phyloP scores from a whole-genome alignment of 2,797 vertebrate species.

The Lacerta bilineata region DNA sequence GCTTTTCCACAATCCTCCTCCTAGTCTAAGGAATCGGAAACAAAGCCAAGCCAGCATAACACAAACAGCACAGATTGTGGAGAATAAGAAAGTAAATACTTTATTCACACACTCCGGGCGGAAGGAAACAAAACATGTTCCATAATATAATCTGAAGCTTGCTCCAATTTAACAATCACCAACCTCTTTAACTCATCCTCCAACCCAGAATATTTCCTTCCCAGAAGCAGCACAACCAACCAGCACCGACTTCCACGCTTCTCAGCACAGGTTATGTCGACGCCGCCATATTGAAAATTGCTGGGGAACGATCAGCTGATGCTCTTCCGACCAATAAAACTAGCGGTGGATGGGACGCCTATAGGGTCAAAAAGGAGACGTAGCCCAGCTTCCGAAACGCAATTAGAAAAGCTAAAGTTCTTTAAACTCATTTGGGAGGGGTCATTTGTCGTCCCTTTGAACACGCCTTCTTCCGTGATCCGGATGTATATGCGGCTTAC shows the following conservation, averaged over 20 bases:
- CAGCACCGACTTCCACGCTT: neutral
- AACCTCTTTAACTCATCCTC: neutral
- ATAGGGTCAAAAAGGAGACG: neutral
- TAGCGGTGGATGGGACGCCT: neutral
- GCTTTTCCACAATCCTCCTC: neutral
- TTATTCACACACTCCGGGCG: neutral
- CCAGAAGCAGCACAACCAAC: neutral
- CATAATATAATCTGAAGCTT: neutral
- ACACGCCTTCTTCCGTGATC: neutral
- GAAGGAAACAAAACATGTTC: neutral
- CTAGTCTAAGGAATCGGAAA: neutral
- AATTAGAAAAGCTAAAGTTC: neutral
- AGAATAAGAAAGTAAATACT: neutral
- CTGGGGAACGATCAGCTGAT: conserved; percentile 56
- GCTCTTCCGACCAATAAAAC: conserved; percentile 38
- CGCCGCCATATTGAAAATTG: conserved; percentile 72
- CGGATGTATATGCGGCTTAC: neutral
- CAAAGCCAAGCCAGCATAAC: neutral
- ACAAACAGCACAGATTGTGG: neutral
- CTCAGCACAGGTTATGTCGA: neutral
- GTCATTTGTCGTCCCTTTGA: neutral
- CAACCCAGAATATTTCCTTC: neutral
- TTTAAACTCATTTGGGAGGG: neutral
- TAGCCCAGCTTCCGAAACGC: neutral
- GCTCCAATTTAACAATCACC: too few relatives aligned